Conservation (phyloP, 2,888 invertebrate species). For the Amblyjoppa proteus region DNA sequence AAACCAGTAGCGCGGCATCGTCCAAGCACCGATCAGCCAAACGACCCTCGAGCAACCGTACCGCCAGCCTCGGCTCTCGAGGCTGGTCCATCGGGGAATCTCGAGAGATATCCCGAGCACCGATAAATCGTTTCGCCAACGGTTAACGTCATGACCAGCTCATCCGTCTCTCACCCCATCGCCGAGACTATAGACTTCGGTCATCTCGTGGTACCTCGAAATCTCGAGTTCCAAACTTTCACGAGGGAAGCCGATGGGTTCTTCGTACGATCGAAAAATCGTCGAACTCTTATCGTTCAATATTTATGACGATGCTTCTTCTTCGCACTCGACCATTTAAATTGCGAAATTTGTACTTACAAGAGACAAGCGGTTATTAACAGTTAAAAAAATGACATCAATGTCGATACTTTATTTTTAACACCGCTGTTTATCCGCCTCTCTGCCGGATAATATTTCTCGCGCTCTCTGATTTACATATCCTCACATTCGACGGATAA, state of each 20-base stretch:
- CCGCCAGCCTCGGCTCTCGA: constrained; percentile 23
- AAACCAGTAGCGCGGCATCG: constrained; percentile 16
- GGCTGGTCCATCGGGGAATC: constrained; percentile 44
- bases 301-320: background rate
- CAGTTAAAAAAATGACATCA: background rate
- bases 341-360: constrained; percentile 22
- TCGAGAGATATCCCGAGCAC: constrained; percentile 77
- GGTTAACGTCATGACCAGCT: constrained; percentile 83
- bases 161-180: constrained; percentile 70
- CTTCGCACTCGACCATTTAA: background rate
- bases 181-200: constrained; percentile 34
- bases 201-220: constrained; percentile 43
- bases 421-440: constrained; percentile 17
- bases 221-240: constrained; percentile 54
- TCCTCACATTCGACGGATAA: constrained; percentile 40
- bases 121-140: constrained; percentile 81
- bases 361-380: constrained; percentile 23
- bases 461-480: constrained; percentile 16
- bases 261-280: constrained; percentile 2
- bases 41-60: constrained; percentile 32
- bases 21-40: constrained; percentile 32
- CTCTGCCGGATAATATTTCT: constrained; percentile 14
- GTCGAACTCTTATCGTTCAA: background rate
- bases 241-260: background rate
- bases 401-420: constrained; percentile 32